Conservation (phyloP, 2,888 invertebrate species). For the Busseola fusca region DNA sequence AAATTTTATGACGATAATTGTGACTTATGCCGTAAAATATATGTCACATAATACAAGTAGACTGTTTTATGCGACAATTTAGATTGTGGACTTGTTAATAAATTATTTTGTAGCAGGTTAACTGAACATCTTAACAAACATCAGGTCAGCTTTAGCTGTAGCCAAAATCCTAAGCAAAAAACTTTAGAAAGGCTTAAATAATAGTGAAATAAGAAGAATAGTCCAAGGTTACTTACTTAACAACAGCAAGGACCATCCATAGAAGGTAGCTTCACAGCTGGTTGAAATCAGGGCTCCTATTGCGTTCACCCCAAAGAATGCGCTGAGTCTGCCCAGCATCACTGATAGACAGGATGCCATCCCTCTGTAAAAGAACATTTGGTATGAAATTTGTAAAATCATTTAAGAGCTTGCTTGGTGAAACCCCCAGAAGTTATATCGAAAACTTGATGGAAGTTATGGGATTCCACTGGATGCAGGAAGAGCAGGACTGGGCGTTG, state of each 20-base stretch:
- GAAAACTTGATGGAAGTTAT: no score
- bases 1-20: background rate
- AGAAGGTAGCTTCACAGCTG: slow-evolving; percentile 90
- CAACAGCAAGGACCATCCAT: slow-evolving; percentile 87
- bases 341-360: slow-evolving; percentile 90
- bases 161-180: background rate
- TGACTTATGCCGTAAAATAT: background rate
- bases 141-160: background rate
- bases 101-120: background rate
- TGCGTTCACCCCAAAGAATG: slow-evolving; percentile 90
- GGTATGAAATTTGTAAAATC: background rate
- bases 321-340: slow-evolving; percentile 90
- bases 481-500: no score
- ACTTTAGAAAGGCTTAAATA: background rate
- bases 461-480: background rate
- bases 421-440: background rate
- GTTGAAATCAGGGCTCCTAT: slow-evolving; percentile 90
- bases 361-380: slow-evolving; percentile 79
- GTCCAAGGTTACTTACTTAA: slow-evolving; percentile 80
- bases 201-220: background rate
- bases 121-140: background rate
- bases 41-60: background rate
- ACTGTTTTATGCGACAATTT: background rate
- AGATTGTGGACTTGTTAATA: background rate
- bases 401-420: background rate